Percentiles rank a stretch among this genome's conserved stretches.
Conservation (phyloP, 2,888 invertebrate genomes). For the Ceraclea dissimilis region DNA sequence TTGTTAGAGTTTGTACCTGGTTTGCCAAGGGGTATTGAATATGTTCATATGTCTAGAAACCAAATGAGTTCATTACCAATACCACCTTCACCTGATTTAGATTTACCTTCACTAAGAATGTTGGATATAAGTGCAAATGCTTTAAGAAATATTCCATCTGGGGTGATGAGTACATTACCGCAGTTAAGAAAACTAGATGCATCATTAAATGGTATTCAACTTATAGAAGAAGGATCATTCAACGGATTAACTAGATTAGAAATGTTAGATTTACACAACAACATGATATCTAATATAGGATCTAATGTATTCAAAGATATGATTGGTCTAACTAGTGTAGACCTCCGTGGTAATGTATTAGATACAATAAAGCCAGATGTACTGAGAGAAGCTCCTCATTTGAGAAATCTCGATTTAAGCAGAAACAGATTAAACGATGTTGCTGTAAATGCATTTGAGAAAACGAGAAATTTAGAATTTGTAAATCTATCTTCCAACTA, state of each 20-base stretch:
- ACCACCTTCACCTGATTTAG: slow-evolving; percentile 58
- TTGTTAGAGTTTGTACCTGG: slow-evolving; percentile 71
- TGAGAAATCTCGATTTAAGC: slow-evolving; percentile 66
- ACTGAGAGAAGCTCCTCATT: slow-evolving; percentile 55
- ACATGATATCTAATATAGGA: slow-evolving; percentile 61
- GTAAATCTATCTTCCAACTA: slow-evolving; percentile 74
- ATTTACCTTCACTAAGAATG: slow-evolving; percentile 64
- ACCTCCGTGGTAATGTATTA: slow-evolving; percentile 68
- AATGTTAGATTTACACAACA: slow-evolving; percentile 65
- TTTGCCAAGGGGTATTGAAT: slow-evolving; percentile 68
- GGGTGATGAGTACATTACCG: slow-evolving; percentile 56
- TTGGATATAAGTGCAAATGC: slow-evolving; percentile 70
- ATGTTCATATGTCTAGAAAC: slow-evolving; percentile 64
- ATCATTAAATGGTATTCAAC: slow-evolving; percentile 63
- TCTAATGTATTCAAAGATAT: slow-evolving; percentile 58
- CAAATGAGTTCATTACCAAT: slow-evolving; percentile 59
- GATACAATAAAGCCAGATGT: slow-evolving; percentile 61
- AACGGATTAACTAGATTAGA: slow-evolving; percentile 63
- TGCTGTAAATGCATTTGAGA: slow-evolving; percentile 54
- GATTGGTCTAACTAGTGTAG: slow-evolving; percentile 58
- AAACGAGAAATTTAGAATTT: slow-evolving; percentile 59
- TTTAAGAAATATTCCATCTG: slow-evolving; percentile 60
- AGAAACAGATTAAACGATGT: slow-evolving; percentile 66
- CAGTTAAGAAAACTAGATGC: slow-evolving; percentile 63
- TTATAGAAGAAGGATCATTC: slow-evolving; percentile 62